Evolutionary conservation across 2,113 vertebrate genomes (phyloP), one percentile per base, ranked within the genome.

Genomic region (Tylochromis polylepis): DNA sequence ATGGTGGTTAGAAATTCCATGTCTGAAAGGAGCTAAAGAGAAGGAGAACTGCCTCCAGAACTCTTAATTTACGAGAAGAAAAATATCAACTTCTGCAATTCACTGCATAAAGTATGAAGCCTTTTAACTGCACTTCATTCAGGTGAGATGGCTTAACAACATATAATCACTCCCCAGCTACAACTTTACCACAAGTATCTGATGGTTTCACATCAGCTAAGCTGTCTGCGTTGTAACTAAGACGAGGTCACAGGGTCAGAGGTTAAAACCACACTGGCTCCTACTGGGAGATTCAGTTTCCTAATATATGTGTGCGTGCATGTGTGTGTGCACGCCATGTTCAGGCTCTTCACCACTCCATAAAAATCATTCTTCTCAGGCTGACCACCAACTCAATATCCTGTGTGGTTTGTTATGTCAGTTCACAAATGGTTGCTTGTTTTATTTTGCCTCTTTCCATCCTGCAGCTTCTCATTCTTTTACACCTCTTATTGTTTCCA

Each of bases 191-290:
- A 90, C 90, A 95, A 92, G 93, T 87, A 95, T 88, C 91, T 87
- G 89, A 88, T 93, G 72, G 79, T 95, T 95, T 94, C 91, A 89
- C 85, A 89, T 80, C 38, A 5, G 84, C 90, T 90, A 84, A 91
- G 86, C 91, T 88, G 85, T 87, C 86, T 62, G 58, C 88, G 55
- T 24, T n/a, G 81, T 92, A 93, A 95, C 94, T 93, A 94, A 96
- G 93, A 94, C 85, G 79, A 91, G 94, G 94, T 95, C 92, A 88
- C 2, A 5, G 62, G 90, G 92, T 94, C 90, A 92, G 81, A 94
- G 96, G 96, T 95, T 96, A 96, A 96, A 95, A 88, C 94, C 88
- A 96, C 96, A 96, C 83, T 87, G 91, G 91, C 92, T 95, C 90
- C 94, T 95, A 90, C 91, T 93, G 90, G 62, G 93, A 94, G 95